Evolutionary conservation across 2,113 vertebrate species (phyloP).

Genomic region (Ptilonorhynchus violaceus): DNA sequence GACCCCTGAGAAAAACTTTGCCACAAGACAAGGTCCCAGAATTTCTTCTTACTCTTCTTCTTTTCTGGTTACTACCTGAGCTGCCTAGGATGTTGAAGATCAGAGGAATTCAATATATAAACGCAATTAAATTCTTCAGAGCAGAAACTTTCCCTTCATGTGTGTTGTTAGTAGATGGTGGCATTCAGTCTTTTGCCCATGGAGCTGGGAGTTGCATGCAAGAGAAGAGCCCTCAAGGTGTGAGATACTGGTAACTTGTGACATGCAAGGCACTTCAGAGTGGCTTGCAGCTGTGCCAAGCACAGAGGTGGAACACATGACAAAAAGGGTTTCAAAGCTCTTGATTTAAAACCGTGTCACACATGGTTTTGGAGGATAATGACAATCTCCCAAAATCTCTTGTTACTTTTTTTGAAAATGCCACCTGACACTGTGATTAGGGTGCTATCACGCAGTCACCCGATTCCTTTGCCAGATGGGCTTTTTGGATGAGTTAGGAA

Average conservation of each 20-base stretch:
- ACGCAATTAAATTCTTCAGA: not conserved
- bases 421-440: not conserved
- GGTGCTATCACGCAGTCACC: not conserved
- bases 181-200: not conserved
- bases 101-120: not conserved
- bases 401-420: not conserved
- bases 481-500: not conserved
- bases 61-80: not conserved
- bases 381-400: not conserved
- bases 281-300: not conserved
- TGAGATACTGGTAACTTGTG: not conserved
- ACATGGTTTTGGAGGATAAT: not conserved
- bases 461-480: not conserved
- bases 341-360: not conserved
- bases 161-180: rapidly evolving
- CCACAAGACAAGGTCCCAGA: not conserved
- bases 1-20: not conserved
- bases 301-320: not conserved
- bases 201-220: not conserved
- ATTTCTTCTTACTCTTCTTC: not conserved
- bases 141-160: not conserved
- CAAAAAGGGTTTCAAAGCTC: not conserved
- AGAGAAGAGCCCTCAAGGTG: not conserved
- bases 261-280: not conserved
- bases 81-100: not conserved